These are phyloP conservation scores for Vanacampus margaritifer DNA, from an alignment of 2,113 vertebrate genomes.

Conservation along the genomic window DNA sequence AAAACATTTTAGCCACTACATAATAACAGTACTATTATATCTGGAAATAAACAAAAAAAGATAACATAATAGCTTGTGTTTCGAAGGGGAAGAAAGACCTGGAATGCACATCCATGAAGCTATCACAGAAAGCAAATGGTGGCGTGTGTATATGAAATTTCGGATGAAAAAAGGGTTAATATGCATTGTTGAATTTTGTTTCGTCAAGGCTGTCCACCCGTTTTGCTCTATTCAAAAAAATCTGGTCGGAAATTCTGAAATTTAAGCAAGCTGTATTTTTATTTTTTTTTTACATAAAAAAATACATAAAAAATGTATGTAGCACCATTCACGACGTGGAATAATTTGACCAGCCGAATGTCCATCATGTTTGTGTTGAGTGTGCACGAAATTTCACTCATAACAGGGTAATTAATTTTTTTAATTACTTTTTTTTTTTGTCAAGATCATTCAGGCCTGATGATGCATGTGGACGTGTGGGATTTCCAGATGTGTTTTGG, in stretches of 20 bases:
- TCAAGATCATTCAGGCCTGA: background rate
- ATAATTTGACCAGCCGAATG: background rate
- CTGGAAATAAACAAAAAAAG: constrained; percentile 75
- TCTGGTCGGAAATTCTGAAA: background rate
- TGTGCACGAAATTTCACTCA: background rate
- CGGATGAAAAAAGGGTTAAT: too few species aligned
- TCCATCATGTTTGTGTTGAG: too few species aligned
- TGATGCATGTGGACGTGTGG: background rate
- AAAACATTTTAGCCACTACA: constrained; percentile 68
- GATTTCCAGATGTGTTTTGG: background rate
- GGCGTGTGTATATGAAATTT: too few species aligned
- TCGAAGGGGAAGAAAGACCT: constrained; percentile 83
- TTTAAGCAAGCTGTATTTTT: background rate
- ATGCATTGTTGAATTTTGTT: background rate
- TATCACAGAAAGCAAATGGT: constrained; percentile 40
- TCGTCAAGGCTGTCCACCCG: background rate
- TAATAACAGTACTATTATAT: constrained; percentile 84
- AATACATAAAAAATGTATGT: background rate
- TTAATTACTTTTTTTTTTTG: background rate
- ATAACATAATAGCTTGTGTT: constrained; percentile 49
- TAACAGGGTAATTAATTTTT: too few species aligned
- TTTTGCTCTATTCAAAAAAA: background rate
- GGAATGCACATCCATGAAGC: constrained; percentile 98
- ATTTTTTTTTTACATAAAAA: background rate
- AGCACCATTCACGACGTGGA: background rate